A percentile compares a stretch with the other conserved stretches of the same genome.
Conservation (phyloP, 1,140 invertebrate genomes). For the Penaeus vannamei region DNA sequence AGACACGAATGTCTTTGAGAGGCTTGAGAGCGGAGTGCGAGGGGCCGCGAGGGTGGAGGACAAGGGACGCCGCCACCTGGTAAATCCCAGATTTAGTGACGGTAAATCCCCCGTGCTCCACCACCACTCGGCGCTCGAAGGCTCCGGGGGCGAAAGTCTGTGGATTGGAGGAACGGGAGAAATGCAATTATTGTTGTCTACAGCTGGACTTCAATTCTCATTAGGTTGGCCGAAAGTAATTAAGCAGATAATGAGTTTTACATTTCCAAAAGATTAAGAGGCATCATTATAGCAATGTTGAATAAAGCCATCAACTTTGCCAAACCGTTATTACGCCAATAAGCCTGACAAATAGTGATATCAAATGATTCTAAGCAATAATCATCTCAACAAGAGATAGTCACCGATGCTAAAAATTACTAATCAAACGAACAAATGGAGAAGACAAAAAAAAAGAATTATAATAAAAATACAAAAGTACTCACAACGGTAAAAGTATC, state of each 20-base stretch:
- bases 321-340: too few species aligned
- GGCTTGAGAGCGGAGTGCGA: constrained; percentile 35
- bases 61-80: constrained; percentile 55
- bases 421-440: neutral
- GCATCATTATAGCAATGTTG: too few species aligned
- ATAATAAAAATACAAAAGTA: neutral
- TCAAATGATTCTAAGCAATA: too few species aligned
- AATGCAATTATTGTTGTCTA: neutral
- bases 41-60: constrained; percentile 38
- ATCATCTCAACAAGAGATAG: too few species aligned
- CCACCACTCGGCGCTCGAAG: constrained; percentile 56
- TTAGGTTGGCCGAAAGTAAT: neutral
- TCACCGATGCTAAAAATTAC: too few species aligned
- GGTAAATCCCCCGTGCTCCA: constrained; percentile 60
- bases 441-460: neutral
- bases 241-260: too few species aligned
- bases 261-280: too few species aligned
- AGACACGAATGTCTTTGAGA: constrained; percentile 47
- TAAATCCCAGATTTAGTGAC: constrained; percentile 48
- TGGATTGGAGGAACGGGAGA: neutral
- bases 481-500: constrained; percentile 59
- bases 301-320: too few species aligned
- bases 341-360: too few species aligned
- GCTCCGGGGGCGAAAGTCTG: constrained; percentile 60
- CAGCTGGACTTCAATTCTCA: neutral